Conservation (phyloP, 2,797 vertebrate species). For the Danio kyathit region DNA sequence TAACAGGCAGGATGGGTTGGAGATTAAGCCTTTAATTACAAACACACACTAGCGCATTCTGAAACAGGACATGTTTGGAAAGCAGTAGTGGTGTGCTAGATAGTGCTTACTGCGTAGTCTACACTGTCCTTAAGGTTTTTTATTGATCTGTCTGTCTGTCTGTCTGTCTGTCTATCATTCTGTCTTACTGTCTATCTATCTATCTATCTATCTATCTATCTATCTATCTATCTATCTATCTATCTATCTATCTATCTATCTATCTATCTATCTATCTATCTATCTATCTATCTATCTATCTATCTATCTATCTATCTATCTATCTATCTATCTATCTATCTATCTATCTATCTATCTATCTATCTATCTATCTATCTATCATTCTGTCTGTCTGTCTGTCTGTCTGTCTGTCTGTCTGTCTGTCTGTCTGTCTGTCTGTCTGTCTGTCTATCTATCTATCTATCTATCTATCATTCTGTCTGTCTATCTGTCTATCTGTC, state of each 20-base stretch:
- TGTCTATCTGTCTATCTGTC: too few relatives aligned
- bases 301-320: too few relatives aligned
- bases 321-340: neutral
- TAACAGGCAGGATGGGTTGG: conserved; percentile 30
- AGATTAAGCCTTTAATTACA: conserved; percentile 54
- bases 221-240: neutral
- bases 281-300: neutral
- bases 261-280: neutral
- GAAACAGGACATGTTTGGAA: conserved; percentile 14
- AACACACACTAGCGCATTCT: conserved; percentile 29
- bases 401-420: too few relatives aligned
- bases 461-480: too few relatives aligned
- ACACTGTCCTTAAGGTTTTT: neutral
- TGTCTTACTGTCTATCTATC: neutral
- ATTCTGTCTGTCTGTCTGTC: too few relatives aligned
- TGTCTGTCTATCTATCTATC: too few relatives aligned
- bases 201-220: neutral
- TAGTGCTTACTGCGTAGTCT: neutral
- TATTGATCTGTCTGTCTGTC: too few relatives aligned
- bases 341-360: too few relatives aligned
- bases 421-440: too few relatives aligned
- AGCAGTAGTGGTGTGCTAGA: neutral
- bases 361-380: neutral
- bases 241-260: neutral
- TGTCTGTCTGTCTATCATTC: neutral